Evolutionary conservation across 2,888 invertebrate genomes (phyloP), one percentile per base, ranked within the genome.

Genomic region (Cheilosia impressa): DNA sequence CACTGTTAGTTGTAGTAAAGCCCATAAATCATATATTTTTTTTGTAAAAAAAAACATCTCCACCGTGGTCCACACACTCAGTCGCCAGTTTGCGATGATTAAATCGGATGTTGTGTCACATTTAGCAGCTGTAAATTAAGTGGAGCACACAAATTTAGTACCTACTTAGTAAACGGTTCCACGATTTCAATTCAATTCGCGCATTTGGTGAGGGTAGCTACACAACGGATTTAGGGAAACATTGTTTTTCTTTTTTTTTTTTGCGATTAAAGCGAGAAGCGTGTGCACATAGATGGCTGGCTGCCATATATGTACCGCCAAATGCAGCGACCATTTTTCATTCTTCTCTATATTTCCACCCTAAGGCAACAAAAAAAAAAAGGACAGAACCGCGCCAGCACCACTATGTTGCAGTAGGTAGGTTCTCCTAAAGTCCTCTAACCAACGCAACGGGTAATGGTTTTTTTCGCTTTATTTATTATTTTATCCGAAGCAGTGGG

Each of bases 61-160:
- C 34, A 38, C 17, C 31, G 4, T 52, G 34, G 31, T 17, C 17
- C 19, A 34, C 38, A n/a, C 31, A 50, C 62, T 50, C 34, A 34
- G 55, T 73, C 69, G 31, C 34, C 27, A 65, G 69, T 43, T 47
- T 5, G 55, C 55, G 43, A 76, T 69, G 22, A 71, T 79, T 81
- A 63, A 81, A 81, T 75, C 76, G 78, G 78, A 79, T 79, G 78
- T 79, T 79, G 65, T 79, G 78, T 79, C 72, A 79, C 58, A 79
- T 79, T 71, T 72, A 79, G 78, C 78, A 72, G 72, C 71, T 71
- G 78, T 71, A 71, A 79, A 79, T 72, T 79, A 79, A 79, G 78
- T 72, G 78, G 78, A 79, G 72, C 78, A 79, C 65, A 72, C 31
- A 50, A 72, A 72, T 78, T 71, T 71, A 43, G 63, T 38, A 38